These are phyloP conservation scores for Isichthys henryi DNA, from an alignment of 2,113 vertebrate species.

Conservation along the genomic window DNA sequence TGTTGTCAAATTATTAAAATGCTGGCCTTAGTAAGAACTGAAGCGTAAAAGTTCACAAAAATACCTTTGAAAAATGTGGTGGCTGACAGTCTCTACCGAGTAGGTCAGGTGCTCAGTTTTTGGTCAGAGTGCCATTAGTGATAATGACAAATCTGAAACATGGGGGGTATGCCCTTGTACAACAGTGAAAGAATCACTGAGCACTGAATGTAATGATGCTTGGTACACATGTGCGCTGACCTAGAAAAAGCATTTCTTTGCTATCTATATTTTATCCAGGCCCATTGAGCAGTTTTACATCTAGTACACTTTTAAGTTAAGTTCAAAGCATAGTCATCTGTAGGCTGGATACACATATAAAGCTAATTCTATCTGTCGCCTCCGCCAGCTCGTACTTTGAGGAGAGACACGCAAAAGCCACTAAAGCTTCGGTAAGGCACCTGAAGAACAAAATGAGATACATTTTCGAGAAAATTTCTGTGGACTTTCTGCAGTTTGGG, in stretches of 20 bases:
- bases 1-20: neutral
- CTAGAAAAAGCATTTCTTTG: neutral
- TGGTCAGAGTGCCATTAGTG: neutral
- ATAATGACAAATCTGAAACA: neutral
- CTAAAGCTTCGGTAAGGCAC: neutral
- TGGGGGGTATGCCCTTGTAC: neutral
- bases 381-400: neutral
- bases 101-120: neutral
- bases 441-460: neutral
- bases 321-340: neutral
- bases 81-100: neutral
- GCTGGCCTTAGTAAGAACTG: neutral
- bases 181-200: neutral
- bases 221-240: neutral
- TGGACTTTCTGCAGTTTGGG: neutral
- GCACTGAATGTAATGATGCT: neutral
- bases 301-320: neutral
- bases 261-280: neutral
- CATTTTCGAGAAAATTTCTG: neutral
- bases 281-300: neutral
- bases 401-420: neutral
- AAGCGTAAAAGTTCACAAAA: neutral
- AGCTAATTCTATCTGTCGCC: neutral
- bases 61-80: neutral
- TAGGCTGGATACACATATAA: neutral